Conservation (phyloP, 2,113 vertebrate species). For the Epinephelus lanceolatus region DNA sequence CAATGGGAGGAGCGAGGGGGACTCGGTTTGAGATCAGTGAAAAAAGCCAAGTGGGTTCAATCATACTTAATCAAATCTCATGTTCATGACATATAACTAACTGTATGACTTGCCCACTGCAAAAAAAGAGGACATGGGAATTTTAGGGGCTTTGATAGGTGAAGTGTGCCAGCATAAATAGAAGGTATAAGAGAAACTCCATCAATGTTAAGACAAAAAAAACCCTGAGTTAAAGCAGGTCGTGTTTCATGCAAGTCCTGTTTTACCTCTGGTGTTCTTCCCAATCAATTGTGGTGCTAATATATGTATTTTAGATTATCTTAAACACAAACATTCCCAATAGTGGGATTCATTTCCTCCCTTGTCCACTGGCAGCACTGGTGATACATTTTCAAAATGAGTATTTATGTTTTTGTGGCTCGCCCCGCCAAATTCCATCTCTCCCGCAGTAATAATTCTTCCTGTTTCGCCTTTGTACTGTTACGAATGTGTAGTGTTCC, state of each 20-base stretch:
- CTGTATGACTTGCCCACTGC: background rate
- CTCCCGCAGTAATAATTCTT: constrained; percentile 52
- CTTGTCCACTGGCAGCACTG: constrained; percentile 19
- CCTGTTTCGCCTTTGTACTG: constrained; percentile 48
- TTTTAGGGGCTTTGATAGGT: background rate
- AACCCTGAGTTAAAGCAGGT: background rate
- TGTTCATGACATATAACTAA: background rate
- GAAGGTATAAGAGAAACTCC: background rate
- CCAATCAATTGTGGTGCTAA: constrained; percentile 11
- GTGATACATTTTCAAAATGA: background rate
- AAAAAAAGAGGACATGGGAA: background rate
- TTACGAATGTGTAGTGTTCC: constrained; percentile 45
- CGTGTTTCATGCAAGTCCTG: background rate
- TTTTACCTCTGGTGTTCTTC: constrained; percentile 6
- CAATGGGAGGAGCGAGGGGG: background rate
- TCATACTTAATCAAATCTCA: background rate
- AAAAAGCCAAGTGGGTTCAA: background rate
- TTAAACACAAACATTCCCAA: constrained; percentile 47
- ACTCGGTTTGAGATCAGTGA: background rate
- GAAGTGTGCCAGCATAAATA: background rate
- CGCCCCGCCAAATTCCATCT: background rate
- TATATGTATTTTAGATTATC: constrained; percentile 27
- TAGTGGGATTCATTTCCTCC: background rate
- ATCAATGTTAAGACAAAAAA: background rate
- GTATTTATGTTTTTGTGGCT: constrained; percentile 34